These are phyloP conservation scores for Callocephalon fimbriatum DNA, from an alignment of 2,113 vertebrate species.

Conservation along the genomic window DNA sequence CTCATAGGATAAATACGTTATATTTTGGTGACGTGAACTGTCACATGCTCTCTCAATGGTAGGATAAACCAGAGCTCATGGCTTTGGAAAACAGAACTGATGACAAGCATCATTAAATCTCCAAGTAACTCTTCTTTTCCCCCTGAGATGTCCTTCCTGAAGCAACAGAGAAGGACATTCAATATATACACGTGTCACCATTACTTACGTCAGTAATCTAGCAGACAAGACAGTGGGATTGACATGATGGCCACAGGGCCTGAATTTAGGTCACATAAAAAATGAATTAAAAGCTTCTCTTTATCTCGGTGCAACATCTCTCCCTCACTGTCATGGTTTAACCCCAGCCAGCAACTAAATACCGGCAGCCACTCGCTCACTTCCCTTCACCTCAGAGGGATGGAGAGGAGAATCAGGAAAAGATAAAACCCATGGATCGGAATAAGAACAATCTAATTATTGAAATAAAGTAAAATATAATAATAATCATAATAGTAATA, in stretches of 20 bases:
- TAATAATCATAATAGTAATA: neutral
- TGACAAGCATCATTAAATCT: constrained; percentile 1
- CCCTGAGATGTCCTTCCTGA: neutral
- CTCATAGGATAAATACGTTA: neutral
- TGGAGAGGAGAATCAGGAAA: neutral
- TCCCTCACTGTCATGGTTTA: neutral
- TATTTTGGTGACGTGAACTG: neutral
- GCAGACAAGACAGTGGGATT: neutral
- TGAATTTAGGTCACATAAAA: constrained; percentile 32
- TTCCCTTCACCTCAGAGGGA: neutral
- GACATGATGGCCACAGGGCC: constrained; percentile 44
- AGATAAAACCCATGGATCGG: neutral
- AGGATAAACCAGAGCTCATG: neutral
- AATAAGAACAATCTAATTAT: neutral
- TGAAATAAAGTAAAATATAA: neutral
- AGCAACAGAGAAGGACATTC: constrained; percentile 21
- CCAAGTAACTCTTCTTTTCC: neutral
- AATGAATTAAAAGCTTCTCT: constrained; percentile 53
- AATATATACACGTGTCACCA: neutral
- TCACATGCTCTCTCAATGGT: neutral
- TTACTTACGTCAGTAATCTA: constrained; percentile 31
- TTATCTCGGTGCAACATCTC: constrained; percentile 18
- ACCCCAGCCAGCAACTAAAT: neutral
- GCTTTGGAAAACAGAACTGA: neutral
- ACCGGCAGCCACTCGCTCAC: neutral